Evolutionary conservation across 2,113 vertebrate genomes (phyloP).

Genomic region (Melanerpes formicivorus): DNA sequence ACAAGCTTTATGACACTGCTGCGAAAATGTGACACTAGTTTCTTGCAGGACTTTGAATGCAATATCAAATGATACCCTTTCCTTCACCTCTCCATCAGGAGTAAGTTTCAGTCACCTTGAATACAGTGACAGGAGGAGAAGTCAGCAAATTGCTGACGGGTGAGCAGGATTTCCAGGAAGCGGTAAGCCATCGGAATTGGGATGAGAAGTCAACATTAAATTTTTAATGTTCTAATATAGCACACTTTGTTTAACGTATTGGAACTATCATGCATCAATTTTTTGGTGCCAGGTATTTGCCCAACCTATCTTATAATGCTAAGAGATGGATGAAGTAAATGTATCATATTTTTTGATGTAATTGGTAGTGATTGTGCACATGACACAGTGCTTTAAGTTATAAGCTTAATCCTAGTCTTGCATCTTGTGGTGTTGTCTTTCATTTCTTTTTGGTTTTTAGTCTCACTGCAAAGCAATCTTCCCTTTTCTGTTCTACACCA

Average conservation of each 20-base stretch:
- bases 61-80: neutral
- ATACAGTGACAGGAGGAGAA: slow-evolving; percentile 2
- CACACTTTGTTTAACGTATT: slow-evolving; percentile 65
- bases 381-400: slow-evolving; percentile 71
- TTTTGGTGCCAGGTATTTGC: slow-evolving; percentile 73
- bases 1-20: neutral
- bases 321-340: slow-evolving; percentile 69
- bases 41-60: neutral
- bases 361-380: slow-evolving; percentile 63
- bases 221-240: slow-evolving; percentile 69
- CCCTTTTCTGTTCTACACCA: slow-evolving; percentile 30
- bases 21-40: slow-evolving; percentile 32
- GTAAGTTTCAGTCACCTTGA: neutral
- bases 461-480: slow-evolving; percentile 24
- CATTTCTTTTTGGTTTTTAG: slow-evolving; percentile 31
- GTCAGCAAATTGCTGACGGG: neutral
- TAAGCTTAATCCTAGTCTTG: slow-evolving; percentile 28
- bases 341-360: slow-evolving; percentile 71
- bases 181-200: slow-evolving; percentile 25
- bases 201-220: neutral
- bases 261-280: slow-evolving; percentile 73
- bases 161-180: neutral
- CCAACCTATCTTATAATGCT: slow-evolving; percentile 69
- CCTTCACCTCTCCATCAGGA: neutral
- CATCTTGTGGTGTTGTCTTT: slow-evolving; percentile 46